Evolutionary conservation across 35 echinoderm and acorn worm genomes (phyloP).

Genomic region (Apostichopus californicus): DNA sequence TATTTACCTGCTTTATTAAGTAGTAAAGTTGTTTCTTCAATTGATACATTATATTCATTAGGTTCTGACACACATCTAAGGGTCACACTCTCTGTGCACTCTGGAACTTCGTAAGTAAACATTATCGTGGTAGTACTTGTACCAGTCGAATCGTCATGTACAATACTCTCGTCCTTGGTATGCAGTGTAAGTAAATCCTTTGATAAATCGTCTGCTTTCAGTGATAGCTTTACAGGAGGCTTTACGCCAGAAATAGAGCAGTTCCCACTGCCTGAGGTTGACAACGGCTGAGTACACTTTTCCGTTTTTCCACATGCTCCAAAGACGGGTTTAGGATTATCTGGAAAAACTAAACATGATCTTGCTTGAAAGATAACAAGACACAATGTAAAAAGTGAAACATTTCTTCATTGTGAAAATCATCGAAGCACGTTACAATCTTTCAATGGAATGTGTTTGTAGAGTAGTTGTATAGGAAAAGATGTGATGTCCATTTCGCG

Average conservation of each 20-base stretch:
- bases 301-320: not conserved
- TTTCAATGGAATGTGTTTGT: no score
- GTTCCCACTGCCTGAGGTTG: not conserved
- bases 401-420: no score
- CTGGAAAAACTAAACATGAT: no score
- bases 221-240: not conserved
- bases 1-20: not conserved
- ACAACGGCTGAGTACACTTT: not conserved
- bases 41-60: not conserved
- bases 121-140: not conserved
- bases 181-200: not conserved
- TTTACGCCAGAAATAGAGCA: not conserved
- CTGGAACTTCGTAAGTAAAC: not conserved
- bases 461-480: no score
- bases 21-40: not conserved
- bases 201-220: not conserved
- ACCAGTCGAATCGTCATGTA: not conserved
- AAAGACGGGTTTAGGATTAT: not conserved
- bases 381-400: no score
- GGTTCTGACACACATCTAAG: not conserved
- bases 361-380: no score
- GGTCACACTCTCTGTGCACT: not conserved
- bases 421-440: no score
- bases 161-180: not conserved
- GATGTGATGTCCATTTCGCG: no score